Evolutionary conservation across 1,140 invertebrate species (phyloP).

Genomic region (Amyelois transitella): DNA sequence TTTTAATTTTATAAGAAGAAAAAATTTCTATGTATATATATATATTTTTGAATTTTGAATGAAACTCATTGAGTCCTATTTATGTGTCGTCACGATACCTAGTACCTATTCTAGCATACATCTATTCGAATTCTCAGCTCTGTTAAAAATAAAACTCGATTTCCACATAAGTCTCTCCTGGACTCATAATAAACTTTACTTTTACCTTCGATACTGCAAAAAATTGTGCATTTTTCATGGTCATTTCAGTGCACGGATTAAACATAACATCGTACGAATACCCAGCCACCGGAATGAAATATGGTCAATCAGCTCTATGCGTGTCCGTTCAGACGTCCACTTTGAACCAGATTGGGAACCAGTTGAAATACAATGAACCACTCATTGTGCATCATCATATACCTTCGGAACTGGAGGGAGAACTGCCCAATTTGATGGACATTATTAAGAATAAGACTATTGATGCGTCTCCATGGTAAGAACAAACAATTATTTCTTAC

Average conservation of each 20-base stretch:
- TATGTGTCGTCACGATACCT: too few relatives aligned
- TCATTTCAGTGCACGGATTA: conserved; percentile 41
- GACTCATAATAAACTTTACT: too few relatives aligned
- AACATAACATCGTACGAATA: conserved; percentile 79
- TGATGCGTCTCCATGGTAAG: conserved; percentile 78
- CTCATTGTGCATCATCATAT: conserved; percentile 69
- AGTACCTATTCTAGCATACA: too few relatives aligned
- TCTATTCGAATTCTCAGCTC: too few relatives aligned
- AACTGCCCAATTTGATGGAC: conserved; percentile 77
- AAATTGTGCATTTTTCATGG: not conserved
- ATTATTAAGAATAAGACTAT: conserved; percentile 78
- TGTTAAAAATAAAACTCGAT: too few relatives aligned
- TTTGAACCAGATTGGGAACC: conserved; percentile 81
- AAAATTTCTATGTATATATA: too few relatives aligned
- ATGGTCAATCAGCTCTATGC: conserved; percentile 93
- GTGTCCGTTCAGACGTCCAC: conserved; percentile 80
- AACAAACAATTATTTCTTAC: too few relatives aligned
- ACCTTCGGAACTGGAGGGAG: conserved; percentile 63
- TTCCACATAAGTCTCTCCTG: too few relatives aligned
- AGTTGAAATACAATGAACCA: conserved; percentile 86
- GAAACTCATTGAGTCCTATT: too few relatives aligned
- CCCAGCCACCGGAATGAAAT: conserved; percentile 80
- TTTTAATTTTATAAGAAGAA: conserved; percentile 4
- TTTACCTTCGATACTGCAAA: too few relatives aligned
- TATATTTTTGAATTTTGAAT: too few relatives aligned